These are phyloP conservation scores for Chlamydotis undulata DNA, from an alignment of 2,113 vertebrate genomes.

Conservation along the genomic window DNA sequence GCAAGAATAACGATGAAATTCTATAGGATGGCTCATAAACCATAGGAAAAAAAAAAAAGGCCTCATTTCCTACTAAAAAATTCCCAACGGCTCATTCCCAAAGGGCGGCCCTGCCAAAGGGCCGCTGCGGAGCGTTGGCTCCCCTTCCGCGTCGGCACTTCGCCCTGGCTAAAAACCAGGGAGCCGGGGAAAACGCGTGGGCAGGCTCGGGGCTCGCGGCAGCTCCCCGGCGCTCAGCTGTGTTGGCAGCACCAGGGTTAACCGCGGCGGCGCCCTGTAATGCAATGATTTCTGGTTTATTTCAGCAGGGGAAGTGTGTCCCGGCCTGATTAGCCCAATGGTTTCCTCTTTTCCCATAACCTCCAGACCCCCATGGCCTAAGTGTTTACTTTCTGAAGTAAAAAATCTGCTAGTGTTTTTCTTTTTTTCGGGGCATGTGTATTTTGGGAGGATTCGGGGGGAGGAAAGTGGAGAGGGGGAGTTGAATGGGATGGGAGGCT, in stretches of 20 bases:
- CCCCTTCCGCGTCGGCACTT: rapidly evolving
- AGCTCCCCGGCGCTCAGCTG: not conserved
- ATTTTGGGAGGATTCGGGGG: slow-evolving; percentile 78
- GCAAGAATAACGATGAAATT: slow-evolving; percentile 13
- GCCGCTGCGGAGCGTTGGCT: not conserved
- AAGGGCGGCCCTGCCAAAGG: not conserved
- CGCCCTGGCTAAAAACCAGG: not conserved
- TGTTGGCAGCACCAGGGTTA: slow-evolving; percentile 77
- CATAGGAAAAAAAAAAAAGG: not conserved
- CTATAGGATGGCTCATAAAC: slow-evolving; percentile 40
- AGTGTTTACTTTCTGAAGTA: slow-evolving; percentile 99
- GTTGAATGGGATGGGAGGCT: slow-evolving; percentile 52
- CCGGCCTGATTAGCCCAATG: slow-evolving; percentile 95
- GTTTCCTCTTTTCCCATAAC: slow-evolving; percentile 99
- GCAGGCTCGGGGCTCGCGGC: not conserved
- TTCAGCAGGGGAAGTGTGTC: slow-evolving; percentile 97
- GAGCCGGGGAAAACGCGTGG: not conserved
- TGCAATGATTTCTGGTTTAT: slow-evolving; percentile 82
- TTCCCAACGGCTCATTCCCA: not conserved
- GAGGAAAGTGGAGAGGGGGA: slow-evolving; percentile 49
- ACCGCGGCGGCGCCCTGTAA: slow-evolving; percentile 39
- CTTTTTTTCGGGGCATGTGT: slow-evolving; percentile 78
- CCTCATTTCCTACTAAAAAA: slow-evolving; percentile 16
- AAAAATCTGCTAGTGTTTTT: slow-evolving; percentile 94
- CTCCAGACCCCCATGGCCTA: slow-evolving; percentile 94